Evolutionary conservation across 1,140 invertebrate species (phyloP).

Genomic region (Ditylenchus dipsaci): DNA sequence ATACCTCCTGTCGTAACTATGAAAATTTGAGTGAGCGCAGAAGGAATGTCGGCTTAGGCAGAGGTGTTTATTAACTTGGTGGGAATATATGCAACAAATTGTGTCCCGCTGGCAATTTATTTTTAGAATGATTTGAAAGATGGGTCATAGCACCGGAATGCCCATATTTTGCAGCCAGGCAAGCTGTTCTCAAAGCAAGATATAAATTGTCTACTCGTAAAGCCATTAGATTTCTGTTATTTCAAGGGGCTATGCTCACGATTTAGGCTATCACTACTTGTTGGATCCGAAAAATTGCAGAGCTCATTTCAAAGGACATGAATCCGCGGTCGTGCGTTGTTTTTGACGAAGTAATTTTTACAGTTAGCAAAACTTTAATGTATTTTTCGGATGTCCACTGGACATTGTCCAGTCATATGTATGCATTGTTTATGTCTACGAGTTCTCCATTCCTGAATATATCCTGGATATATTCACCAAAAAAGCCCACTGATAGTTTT

Average conservation of each 20-base stretch:
- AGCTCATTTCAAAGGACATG: slow-evolving; percentile 92
- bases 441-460: no score
- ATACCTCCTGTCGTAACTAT: slow-evolving; percentile 82
- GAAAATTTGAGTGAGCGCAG: slow-evolving; percentile 86
- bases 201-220: slow-evolving; percentile 87
- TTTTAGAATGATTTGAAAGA: slow-evolving; percentile 82
- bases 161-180: slow-evolving; percentile 85
- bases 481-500: no score
- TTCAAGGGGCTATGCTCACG: no score
- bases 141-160: slow-evolving; percentile 80
- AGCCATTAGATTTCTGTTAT: no score
- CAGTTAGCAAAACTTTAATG: no score
- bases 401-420: no score
- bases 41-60: slow-evolving; percentile 75
- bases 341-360: slow-evolving; percentile 75
- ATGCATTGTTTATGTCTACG: no score
- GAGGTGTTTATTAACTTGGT: slow-evolving; percentile 84
- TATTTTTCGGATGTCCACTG: no score
- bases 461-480: no score
- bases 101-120: background rate
- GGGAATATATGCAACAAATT: no score
- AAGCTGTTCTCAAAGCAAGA: slow-evolving; percentile 66
- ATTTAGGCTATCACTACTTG: slow-evolving; percentile 79
- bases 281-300: slow-evolving; percentile 98
- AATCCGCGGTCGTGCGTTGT: slow-evolving; percentile 82